phyloP scores from a whole-genome alignment of 1,140 invertebrate genomes.

The Batillaria attramentaria region DNA sequence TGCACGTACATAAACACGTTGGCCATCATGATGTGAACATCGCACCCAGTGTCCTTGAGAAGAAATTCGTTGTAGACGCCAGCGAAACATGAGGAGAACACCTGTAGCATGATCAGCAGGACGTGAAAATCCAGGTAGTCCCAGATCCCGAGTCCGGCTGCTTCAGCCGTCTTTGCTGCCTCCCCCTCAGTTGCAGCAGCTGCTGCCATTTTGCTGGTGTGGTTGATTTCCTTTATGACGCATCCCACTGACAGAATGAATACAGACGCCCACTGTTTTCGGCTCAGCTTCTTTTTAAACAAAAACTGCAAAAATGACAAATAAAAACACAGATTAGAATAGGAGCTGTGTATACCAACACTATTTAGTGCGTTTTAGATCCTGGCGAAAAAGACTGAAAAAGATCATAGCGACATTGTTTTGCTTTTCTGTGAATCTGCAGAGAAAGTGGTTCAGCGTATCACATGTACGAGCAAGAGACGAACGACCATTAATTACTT shows the following conservation, averaged over 20 bases:
- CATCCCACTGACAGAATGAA: conserved; percentile 90
- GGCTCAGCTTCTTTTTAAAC: conserved; percentile 87
- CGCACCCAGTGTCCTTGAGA: conserved; percentile 83
- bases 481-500: too few relatives aligned
- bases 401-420: too few relatives aligned
- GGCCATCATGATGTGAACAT: conserved; percentile 92
- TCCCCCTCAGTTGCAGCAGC: not conserved
- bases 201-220: conserved; percentile 64
- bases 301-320: conserved; percentile 78
- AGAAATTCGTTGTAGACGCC: conserved; percentile 98
- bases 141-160: conserved; percentile 6
- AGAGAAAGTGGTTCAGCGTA: too few relatives aligned
- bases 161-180: not conserved
- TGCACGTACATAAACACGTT: conserved; percentile 97
- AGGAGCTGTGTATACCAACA: too few relatives aligned
- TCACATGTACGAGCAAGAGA: too few relatives aligned
- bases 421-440: too few relatives aligned
- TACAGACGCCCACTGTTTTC: conserved; percentile 91
- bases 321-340: too few relatives aligned
- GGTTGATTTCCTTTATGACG: conserved; percentile 89
- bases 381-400: too few relatives aligned
- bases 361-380: too few relatives aligned
- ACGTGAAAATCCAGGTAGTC: conserved; percentile 78
- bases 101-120: conserved; percentile 84
- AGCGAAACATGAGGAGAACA: conserved; percentile 92